phyloP scores from a whole-genome alignment of 1,140 invertebrate genomes.

The Drosophila nigromelanica region DNA sequence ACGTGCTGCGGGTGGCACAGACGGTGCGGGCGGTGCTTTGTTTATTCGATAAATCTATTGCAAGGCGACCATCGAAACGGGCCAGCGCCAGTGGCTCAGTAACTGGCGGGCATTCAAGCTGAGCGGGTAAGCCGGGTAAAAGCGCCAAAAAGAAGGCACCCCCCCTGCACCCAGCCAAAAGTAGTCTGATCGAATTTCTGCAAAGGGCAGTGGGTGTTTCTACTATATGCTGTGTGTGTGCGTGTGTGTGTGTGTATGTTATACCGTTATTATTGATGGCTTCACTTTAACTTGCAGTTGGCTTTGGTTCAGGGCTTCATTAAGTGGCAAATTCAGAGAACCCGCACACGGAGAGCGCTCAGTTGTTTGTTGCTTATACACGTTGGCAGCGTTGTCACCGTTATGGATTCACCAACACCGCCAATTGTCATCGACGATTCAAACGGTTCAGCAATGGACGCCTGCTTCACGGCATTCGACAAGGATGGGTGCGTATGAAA shows the following conservation, averaged over 20 bases:
- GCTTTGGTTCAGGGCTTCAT: conserved; percentile 55
- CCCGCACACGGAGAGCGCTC: conserved; percentile 8
- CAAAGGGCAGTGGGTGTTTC: conserved; percentile 11
- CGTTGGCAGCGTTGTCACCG: conserved; percentile 69
- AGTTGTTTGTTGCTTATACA: conserved; percentile 53
- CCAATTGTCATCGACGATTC: conserved; percentile 84
- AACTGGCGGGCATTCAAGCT: conserved; percentile 68
- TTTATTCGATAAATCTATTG: conserved; percentile 83
- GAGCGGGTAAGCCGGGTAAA: conserved; percentile 61
- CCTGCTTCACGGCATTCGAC: conserved; percentile 93
- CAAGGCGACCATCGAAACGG: conserved; percentile 55
- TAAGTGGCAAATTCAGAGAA: conserved; percentile 52
- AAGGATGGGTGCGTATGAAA: conserved; percentile 88
- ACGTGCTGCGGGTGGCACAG: conserved; percentile 11
- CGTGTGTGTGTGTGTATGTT: conserved; percentile 41
- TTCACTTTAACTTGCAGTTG: conserved; percentile 78
- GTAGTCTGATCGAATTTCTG: not conserved
- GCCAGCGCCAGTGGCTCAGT: conserved; percentile 53
- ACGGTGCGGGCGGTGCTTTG: conserved; percentile 53
- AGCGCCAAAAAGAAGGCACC: not conserved
- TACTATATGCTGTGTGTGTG: conserved; percentile 23
- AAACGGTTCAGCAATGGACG: conserved; percentile 89
- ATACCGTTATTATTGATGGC: conserved; percentile 73
- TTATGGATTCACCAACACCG: conserved; percentile 84
- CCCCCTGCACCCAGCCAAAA: not conserved